These are phyloP conservation scores for Climacteris rufus DNA, from an alignment of 2,113 vertebrate genomes.

Conservation along the genomic window DNA sequence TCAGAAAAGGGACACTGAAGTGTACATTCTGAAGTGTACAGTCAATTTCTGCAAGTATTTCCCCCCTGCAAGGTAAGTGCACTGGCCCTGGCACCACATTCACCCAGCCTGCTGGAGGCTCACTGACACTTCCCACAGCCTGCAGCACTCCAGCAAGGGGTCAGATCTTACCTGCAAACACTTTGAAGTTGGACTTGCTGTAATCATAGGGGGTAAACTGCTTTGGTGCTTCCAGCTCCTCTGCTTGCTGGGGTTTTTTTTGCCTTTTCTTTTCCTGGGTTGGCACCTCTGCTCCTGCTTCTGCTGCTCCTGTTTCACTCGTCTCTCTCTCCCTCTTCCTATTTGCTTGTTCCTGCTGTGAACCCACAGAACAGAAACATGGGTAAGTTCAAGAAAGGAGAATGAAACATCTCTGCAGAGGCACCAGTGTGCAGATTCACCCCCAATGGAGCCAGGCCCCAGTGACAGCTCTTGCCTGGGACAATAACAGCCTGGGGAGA, in stretches of 20 bases:
- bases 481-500: fast-evolving
- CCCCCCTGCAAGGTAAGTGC: not conserved
- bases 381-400: not conserved
- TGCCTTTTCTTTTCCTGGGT: slow-evolving; percentile 79
- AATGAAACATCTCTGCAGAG: not conserved
- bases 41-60: not conserved
- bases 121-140: not conserved
- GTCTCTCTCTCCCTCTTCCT: slow-evolving; percentile 78
- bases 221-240: slow-evolving; percentile 33
- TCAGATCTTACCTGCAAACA: slow-evolving; percentile 83
- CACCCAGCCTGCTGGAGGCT: not conserved
- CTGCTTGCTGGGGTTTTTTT: slow-evolving; percentile 68
- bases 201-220: slow-evolving; percentile 91
- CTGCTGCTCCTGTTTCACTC: slow-evolving; percentile 67
- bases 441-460: not conserved
- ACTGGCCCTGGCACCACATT: not conserved
- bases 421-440: not conserved
- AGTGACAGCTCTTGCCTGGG: not conserved
- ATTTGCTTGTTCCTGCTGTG: slow-evolving; percentile 71
- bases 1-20: not conserved
- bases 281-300: slow-evolving; percentile 62
- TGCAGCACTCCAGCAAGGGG: not conserved
- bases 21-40: not conserved
- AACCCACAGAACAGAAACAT: not conserved
- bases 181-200: slow-evolving; percentile 86